A percentile compares a stretch with the other conserved stretches of the same genome.
phyloP scores from a whole-genome alignment of 1,140 invertebrate genomes.

The Leptoteleia sp. region DNA sequence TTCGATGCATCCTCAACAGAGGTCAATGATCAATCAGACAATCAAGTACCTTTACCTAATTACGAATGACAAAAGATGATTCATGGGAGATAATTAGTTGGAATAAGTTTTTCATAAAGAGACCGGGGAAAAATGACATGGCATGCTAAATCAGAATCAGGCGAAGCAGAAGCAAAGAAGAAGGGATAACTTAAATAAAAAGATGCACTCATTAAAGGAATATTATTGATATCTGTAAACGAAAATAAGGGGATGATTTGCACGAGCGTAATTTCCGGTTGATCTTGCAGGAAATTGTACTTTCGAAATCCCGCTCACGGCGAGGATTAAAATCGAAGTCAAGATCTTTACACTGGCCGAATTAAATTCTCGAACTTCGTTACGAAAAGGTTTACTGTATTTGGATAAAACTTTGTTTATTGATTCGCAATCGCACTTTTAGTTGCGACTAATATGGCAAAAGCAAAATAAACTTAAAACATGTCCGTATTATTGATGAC shows the following conservation, averaged over 20 bases:
- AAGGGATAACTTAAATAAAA: too few species aligned
- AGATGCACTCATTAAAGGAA: background rate
- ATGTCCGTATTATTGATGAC: too few species aligned
- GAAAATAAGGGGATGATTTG: constrained; percentile 14
- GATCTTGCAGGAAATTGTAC: constrained; percentile 31
- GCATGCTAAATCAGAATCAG: too few species aligned
- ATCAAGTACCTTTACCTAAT: constrained; percentile 32
- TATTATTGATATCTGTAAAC: background rate
- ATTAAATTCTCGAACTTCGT: constrained; percentile 13
- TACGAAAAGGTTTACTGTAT: background rate
- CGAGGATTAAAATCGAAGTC: constrained; percentile 21
- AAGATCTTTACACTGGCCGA: constrained; percentile 14
- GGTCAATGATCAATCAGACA: constrained; percentile 13
- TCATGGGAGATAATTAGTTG: too few species aligned
- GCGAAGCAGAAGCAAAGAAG: background rate
- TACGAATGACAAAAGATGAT: constrained; percentile 16
- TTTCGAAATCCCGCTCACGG: constrained; percentile 20
- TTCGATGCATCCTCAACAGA: constrained; percentile 18
- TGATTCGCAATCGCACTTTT: background rate
- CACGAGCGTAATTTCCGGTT: constrained; percentile 28
- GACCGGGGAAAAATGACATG: too few species aligned
- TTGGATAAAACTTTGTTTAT: background rate
- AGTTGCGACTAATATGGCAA: constrained; percentile 3
- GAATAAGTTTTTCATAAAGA: too few species aligned
- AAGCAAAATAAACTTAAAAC: too few species aligned